Base-by-base conservation (phyloP, 2,113 vertebrate species). In the Pseudorhombus dupliciocellatus region DNA sequence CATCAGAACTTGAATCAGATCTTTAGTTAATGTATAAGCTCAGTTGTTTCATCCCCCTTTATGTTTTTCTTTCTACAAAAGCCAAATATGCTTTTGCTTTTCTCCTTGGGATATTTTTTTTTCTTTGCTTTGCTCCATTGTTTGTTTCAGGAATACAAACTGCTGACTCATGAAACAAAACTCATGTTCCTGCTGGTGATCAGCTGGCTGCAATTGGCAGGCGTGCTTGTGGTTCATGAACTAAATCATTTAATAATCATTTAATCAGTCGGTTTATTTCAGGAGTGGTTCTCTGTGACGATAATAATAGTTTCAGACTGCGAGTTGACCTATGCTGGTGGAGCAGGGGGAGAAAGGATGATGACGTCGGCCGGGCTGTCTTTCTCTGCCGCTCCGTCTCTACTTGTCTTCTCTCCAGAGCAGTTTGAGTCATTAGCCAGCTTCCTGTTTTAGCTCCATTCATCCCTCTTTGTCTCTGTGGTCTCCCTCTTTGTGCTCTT, bases 371-470 rank as follows among this genome's bases (percentile, higher is more conserved):
- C 57, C 11, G 24, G 4, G 24, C 69, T 50, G n/a, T 18, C 14
- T 11, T 42, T 51, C 8, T 18, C 50, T 51, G 59, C 56, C 65
- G 25, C 42, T 59, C 55, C 31, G 28, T 22, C 34, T 26, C 8
- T 22, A 28, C 69, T 66, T 34, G 9, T 61, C 52, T 74, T 73
- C 73, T 81, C 79, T 86, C 79, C 55, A 63, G 75, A 83, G 68
- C 46, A 72, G 55, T 69, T 70, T 71, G 79, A 86, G 67, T 89
- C 86, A 87, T 87, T 88, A 78, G 65, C 59, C 4, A 34, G 61
- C 77, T 87, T 91, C 81, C 84, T 83, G 73, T 83, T 87, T 76
- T 61, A 83, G 66, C 73, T 34, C 37, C 48, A 37, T 71, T 73
- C 80, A 81, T 90, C 80, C 77, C 73, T 66, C 76, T 76, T 83